These are phyloP conservation scores for Alaudala cheleensis DNA, from an alignment of 2,113 vertebrate species.

Conservation along the genomic window DNA sequence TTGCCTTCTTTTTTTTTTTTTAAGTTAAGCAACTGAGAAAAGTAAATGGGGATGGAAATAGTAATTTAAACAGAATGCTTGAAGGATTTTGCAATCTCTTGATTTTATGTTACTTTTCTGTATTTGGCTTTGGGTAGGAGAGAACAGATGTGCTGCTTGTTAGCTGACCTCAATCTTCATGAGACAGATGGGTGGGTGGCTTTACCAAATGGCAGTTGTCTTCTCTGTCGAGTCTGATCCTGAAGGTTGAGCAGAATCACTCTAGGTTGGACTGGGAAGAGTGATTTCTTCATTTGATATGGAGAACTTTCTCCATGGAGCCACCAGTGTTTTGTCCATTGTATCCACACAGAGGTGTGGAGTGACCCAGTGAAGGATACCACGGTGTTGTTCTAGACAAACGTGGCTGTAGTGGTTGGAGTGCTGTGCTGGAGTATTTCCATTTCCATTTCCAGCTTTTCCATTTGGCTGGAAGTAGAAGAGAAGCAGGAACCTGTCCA, in stretches of 20 bases:
- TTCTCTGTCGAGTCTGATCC: background rate
- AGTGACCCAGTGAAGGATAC: rapidly evolving
- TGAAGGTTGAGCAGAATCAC: background rate
- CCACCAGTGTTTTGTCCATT: background rate
- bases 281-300: background rate
- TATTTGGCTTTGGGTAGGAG: background rate
- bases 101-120: background rate
- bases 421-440: background rate
- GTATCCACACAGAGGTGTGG: rapidly evolving
- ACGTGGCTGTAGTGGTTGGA: rapidly evolving
- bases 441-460: background rate
- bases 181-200: background rate
- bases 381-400: rapidly evolving
- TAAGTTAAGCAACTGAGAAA: background rate
- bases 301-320: background rate
- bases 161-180: background rate
- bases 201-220: background rate
- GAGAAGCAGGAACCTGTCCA: background rate
- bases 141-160: background rate
- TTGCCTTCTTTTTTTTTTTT: background rate
- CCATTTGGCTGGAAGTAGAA: background rate
- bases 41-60: background rate
- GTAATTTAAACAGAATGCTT: background rate
- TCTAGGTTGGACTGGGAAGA: background rate
- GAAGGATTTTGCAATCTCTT: background rate